Base-by-base conservation (phyloP, 2,797 vertebrate genomes). In the Syngnathus rostellatus region DNA sequence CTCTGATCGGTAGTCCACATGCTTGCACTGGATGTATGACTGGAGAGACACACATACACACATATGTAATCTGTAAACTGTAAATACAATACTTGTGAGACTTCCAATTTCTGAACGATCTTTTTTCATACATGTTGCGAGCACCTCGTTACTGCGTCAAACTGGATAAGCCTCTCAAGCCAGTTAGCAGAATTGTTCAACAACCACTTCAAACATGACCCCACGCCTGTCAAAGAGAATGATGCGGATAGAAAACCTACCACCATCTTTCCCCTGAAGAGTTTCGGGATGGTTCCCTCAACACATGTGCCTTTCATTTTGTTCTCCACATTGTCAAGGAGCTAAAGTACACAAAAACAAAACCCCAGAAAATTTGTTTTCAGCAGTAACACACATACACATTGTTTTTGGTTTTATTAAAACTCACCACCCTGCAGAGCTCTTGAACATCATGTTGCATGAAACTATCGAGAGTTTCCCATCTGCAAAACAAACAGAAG, bases 241-340 rank as follows among this genome's bases (percentile, higher is more conserved):
- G 50, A 19, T 1, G 51, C 2, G 17, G 23, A 6, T n/a, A 5
- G 21, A 50, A 57, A 46, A 88, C 97, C 59, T 94, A 99, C 97
- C 96, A 99, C 97, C 97, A 99, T 99, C 86, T 99, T 99, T 74
- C 97, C 97, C 89, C 97, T 90, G 89, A 99, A 99, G 77, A 99
- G 91, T 76, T 99, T 99, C 17, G 97, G 97, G 75, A 99, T 99
- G 57, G 96, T 99, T 90, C 97, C 97, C 83, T 99, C 97, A 74
- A 99, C 97, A 81, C 97, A 99, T 0, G 97, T 99, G 86, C 97
- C 96, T 92, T 99, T 99, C 97, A 99, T 99, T 91, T 99, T 99
- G 79, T 99, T 99, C 88, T 99, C 97, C 77, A 99, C 97, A 0
- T 99, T 99, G 91, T 99, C 97, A 58, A 99, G 92, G 68, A 99